Percentiles rank a stretch among this genome's conserved stretches.
These are phyloP conservation scores for Eupithecia pulchellata DNA, from an alignment of 2,888 invertebrate species.

Conservation along the genomic window DNA sequence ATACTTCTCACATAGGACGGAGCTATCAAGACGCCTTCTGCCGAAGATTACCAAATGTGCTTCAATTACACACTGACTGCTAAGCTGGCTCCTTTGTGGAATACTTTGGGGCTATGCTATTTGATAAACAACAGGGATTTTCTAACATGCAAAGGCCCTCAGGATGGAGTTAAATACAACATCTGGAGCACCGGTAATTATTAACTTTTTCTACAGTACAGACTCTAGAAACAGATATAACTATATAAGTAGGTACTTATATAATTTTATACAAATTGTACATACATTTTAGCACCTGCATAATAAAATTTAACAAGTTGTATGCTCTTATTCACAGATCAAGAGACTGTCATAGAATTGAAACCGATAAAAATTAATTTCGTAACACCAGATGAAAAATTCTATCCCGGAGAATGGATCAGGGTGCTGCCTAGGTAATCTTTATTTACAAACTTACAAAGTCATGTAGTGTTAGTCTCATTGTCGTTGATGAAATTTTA, in stretches of 20 bases:
- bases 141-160: constrained; percentile 60
- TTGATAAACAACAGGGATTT: constrained; percentile 76
- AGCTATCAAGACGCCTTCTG: constrained; percentile 55
- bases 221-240: too few relatives aligned
- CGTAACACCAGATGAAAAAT: constrained; percentile 57
- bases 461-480: too few relatives aligned
- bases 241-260: too few relatives aligned
- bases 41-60: constrained; percentile 69
- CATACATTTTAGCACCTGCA: too few relatives aligned
- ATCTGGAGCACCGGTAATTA: constrained; percentile 57
- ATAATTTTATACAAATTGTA: too few relatives aligned
- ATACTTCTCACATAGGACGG: constrained; percentile 58
- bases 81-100: constrained; percentile 75
- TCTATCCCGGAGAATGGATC: constrained; percentile 66
- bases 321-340: constrained; percentile 54
- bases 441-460: neutral
- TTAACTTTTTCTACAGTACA: too few relatives aligned
- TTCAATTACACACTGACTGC: constrained; percentile 76
- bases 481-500: too few relatives aligned
- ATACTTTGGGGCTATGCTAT: constrained; percentile 65
- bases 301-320: too few relatives aligned
- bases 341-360: constrained; percentile 56
- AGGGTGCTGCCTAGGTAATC: constrained; percentile 73
- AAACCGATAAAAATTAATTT: constrained; percentile 71
- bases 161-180: constrained; percentile 66